These are phyloP conservation scores for Scaptomyza polygonia DNA, from an alignment of 2,888 invertebrate species.

Conservation along the genomic window DNA sequence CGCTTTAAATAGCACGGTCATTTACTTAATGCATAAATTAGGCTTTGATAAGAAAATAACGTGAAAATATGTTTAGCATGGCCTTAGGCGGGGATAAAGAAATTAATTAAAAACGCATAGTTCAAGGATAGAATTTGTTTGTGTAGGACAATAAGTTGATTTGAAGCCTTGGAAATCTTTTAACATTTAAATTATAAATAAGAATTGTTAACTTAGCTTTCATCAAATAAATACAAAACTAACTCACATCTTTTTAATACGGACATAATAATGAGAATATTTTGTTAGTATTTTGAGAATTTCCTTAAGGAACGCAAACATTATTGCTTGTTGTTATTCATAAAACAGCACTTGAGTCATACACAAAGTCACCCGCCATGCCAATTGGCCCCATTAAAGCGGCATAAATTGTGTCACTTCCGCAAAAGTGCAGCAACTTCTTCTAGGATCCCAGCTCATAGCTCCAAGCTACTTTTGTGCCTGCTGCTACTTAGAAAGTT, in stretches of 20 bases:
- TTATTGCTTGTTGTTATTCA: slow-evolving; percentile 29
- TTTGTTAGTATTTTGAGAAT: too few species aligned
- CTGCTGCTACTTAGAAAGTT: slow-evolving; percentile 22
- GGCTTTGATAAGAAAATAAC: not conserved
- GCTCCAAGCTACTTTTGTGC: slow-evolving; percentile 8
- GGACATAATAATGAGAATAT: too few species aligned
- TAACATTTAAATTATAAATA: not conserved
- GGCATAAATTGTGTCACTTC: slow-evolving; percentile 71
- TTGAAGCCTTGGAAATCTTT: not conserved
- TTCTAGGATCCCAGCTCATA: not conserved
- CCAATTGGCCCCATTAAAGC: slow-evolving; percentile 60
- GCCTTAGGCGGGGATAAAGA: not conserved
- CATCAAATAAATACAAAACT: not conserved
- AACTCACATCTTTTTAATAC: not conserved
- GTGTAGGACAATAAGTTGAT: not conserved
- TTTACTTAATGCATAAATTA: slow-evolving; percentile 4
- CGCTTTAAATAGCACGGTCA: slow-evolving; percentile 19
- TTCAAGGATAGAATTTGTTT: not conserved
- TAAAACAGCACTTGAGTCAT: slow-evolving; percentile 23
- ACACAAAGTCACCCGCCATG: slow-evolving; percentile 15
- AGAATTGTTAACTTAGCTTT: too few species aligned
- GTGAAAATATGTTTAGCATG: not conserved
- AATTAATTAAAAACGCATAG: not conserved
- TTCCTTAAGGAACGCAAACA: not conserved
- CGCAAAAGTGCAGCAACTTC: slow-evolving; percentile 43